A percentile compares a stretch with the other conserved stretches of the same genome.
These are phyloP conservation scores for Nomia melanderi DNA, from an alignment of 1,140 invertebrate species.

Conservation along the genomic window DNA sequence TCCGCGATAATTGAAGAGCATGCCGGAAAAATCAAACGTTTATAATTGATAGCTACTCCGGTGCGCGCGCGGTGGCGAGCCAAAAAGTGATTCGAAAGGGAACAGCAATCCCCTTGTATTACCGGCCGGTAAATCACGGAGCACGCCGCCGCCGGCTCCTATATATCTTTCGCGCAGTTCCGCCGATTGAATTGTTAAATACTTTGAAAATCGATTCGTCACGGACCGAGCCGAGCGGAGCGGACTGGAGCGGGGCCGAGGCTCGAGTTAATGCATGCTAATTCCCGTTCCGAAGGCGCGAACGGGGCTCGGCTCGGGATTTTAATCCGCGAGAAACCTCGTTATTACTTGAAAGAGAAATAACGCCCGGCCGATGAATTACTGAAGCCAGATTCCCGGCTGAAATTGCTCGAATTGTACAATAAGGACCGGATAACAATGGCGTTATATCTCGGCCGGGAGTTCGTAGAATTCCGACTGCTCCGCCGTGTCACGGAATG, in stretches of 20 bases:
- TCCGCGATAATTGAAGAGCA: constrained; percentile 51
- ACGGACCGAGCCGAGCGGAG: not conserved
- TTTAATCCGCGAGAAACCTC: not conserved
- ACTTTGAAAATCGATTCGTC: constrained; percentile 29
- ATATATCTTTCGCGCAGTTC: constrained; percentile 20
- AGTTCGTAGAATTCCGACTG: too few species aligned
- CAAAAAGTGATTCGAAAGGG: constrained; percentile 42
- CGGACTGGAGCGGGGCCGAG: too few species aligned
- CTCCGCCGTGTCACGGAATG: too few species aligned
- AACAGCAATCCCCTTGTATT: constrained; percentile 39
- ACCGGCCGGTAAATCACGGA: constrained; percentile 12
- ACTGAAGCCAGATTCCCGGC: not conserved
- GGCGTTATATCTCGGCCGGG: too few species aligned
- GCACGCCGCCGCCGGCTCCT: not conserved
- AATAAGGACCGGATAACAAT: not conserved
- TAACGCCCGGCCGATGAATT: not conserved
- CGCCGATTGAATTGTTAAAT: constrained; percentile 45
- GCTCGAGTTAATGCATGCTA: constrained; percentile 2
- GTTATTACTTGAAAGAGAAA: not conserved
- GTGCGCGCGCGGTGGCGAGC: constrained; percentile 7
- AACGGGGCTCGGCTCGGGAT: not conserved
- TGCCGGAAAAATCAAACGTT: constrained; percentile 52
- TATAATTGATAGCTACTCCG: constrained; percentile 52
- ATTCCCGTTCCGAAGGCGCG: not conserved
- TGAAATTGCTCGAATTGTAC: not conserved